Base-by-base conservation (phyloP, 2,113 vertebrate genomes). In the Cochlearius cochlearius region DNA sequence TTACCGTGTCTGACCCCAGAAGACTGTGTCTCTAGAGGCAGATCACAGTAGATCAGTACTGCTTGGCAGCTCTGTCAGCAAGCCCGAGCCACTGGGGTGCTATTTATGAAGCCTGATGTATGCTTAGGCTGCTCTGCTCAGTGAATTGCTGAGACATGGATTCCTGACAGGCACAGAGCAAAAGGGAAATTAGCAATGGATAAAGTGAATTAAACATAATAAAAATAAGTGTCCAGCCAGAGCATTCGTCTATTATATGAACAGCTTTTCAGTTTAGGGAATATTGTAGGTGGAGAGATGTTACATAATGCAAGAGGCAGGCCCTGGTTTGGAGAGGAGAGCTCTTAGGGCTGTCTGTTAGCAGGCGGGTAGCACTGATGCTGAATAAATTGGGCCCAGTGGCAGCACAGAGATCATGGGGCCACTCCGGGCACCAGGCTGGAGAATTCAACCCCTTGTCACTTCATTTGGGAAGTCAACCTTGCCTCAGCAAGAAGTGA, bases 191-290 rank as follows among this genome's bases (percentile, higher is more conserved):
- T 67, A 96, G 94, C 53, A 15, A 49, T 18, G 94, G 91, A 69
- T 87, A 56, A 95, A 96, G 92, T 5, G 88, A 96, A 91, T 95
- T 94, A 90, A 96, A 86, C 23, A 34, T 59, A 76, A 93, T 73
- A 81, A 76, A 92, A 94, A 63, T 68, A 63, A 85, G 77, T 10
- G 64, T 58, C 82, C 47, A 41, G 64, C 56, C 1, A 3, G 83
- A 66, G 75, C 23, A 43, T 60, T 64, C 55, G 55, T 88, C 90
- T 64, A 26, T 92, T 59, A 11, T 4, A 58, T 0, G 32, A 94
- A 64, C 27, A 41, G 69, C 76, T 92, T 58, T 69, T 43, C 49
- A 23, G 93, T 43, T 34, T 36, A 56, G 79, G 90, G 78, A 43
- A 22, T n/a, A 11, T 27, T 69, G n/a, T 29, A 39, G n/a, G 29